phyloP scores from a whole-genome alignment of 2,888 invertebrate genomes.

The Mythimna pallens region DNA sequence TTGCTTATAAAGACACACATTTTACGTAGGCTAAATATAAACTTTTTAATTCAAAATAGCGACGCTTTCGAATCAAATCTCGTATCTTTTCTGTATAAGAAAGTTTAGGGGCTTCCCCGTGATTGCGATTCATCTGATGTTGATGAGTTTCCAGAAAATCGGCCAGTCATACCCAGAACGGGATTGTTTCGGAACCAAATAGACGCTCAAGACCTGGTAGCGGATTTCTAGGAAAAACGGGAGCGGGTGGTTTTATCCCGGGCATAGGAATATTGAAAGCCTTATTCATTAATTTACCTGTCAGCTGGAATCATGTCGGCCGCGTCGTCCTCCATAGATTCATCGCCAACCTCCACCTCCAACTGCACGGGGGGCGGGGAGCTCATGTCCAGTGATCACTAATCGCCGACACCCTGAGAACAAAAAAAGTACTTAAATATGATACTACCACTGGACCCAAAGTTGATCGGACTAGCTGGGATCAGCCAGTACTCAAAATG shows the following conservation, averaged over 20 bases:
- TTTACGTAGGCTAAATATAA: not conserved
- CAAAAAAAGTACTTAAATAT: not conserved
- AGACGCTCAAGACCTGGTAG: not conserved
- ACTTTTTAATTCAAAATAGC: not conserved
- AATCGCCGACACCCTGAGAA: constrained; percentile 63
- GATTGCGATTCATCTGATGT: not conserved
- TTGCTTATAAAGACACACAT: not conserved
- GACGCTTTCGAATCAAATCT: not conserved
- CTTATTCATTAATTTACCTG: constrained; percentile 69
- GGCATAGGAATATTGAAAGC: not conserved
- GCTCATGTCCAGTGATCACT: constrained; percentile 81
- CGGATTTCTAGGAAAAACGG: not conserved
- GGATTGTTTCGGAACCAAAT: too few species aligned
- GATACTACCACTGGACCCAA: too few species aligned
- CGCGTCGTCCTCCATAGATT: constrained; percentile 86
- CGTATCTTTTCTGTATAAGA: not conserved
- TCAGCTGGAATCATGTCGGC: constrained; percentile 84
- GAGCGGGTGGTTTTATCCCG: too few species aligned
- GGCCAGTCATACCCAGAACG: not conserved
- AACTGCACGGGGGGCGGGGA: constrained; percentile 85
- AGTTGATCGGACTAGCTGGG: too few species aligned
- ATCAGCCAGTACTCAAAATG: too few species aligned
- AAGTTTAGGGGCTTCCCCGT: not conserved
- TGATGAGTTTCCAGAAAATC: not conserved
- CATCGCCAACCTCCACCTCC: constrained; percentile 86